These are phyloP conservation scores for Sapayoa aenigma DNA, from an alignment of 2,113 vertebrate species.

Conservation along the genomic window DNA sequence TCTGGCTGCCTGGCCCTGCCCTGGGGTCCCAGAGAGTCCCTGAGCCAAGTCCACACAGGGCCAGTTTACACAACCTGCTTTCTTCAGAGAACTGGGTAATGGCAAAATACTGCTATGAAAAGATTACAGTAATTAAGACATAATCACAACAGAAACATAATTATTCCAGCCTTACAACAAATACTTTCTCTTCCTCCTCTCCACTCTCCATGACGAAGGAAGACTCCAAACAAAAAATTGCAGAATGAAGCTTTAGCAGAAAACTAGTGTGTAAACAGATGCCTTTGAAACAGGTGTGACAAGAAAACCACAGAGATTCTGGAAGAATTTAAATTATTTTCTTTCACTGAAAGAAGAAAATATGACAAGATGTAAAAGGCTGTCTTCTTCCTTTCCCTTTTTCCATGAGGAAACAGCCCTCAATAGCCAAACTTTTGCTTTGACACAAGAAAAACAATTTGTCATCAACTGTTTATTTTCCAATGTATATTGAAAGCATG, in stretches of 20 bases:
- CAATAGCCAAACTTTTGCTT: neutral
- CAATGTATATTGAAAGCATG: neutral
- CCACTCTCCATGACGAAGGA: neutral
- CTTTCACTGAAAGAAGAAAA: neutral
- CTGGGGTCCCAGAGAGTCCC: neutral
- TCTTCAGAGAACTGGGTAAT: neutral
- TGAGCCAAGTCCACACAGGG: accelerated
- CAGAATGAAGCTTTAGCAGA: neutral
- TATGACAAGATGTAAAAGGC: neutral
- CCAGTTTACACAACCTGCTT: neutral
- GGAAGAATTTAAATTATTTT: neutral
- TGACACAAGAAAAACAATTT: neutral
- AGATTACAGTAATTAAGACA: neutral
- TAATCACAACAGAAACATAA: neutral
- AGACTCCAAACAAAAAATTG: neutral
- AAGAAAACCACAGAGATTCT: neutral
- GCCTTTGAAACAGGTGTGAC: neutral
- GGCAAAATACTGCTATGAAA: neutral
- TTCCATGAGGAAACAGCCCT: neutral
- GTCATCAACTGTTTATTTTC: neutral
- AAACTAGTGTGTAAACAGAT: neutral
- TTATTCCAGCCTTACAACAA: neutral
- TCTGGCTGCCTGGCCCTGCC: neutral
- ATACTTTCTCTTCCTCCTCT: neutral
- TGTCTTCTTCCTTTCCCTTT: neutral